These are phyloP conservation scores for Geothlypis trichas DNA, from an alignment of 2,113 vertebrate species.

Conservation along the genomic window DNA sequence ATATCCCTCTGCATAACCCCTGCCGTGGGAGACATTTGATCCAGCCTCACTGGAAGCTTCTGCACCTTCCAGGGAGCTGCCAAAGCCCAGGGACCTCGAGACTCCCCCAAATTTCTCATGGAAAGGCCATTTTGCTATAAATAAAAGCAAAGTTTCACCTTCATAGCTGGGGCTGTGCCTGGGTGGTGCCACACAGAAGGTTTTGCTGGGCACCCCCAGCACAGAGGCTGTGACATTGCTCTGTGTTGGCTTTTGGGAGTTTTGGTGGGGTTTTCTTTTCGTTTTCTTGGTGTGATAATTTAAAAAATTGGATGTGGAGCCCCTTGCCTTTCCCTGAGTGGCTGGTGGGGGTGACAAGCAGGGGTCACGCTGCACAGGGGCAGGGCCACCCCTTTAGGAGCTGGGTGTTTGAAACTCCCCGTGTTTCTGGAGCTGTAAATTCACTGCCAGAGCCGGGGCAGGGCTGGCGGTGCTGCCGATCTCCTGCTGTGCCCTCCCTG, in stretches of 20 bases:
- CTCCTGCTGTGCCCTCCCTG: accelerated
- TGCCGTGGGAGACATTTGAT: background rate
- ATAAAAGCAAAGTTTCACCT: background rate
- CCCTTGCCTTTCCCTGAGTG: accelerated
- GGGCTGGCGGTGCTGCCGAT: background rate
- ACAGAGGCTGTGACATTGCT: accelerated
- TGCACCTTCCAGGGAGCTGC: background rate
- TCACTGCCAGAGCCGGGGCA: background rate
- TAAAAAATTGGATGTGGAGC: accelerated
- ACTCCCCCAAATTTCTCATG: background rate
- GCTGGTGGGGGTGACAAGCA: accelerated
- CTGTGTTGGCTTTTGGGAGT: background rate
- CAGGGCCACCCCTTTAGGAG: background rate
- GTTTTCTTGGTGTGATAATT: background rate
- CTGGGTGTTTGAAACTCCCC: accelerated
- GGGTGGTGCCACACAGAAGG: accelerated
- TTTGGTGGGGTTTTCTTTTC: background rate
- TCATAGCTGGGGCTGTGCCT: background rate
- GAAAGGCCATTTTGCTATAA: background rate
- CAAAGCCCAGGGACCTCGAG: background rate
- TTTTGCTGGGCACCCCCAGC: background rate
- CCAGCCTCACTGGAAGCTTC: background rate
- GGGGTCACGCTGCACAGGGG: accelerated
- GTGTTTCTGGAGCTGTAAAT: background rate
- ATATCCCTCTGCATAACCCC: background rate